A percentile compares a stretch with the other conserved stretches of the same genome.
These are phyloP conservation scores for Unio pictorum DNA, from an alignment of 2,888 invertebrate genomes.

Conservation along the genomic window DNA sequence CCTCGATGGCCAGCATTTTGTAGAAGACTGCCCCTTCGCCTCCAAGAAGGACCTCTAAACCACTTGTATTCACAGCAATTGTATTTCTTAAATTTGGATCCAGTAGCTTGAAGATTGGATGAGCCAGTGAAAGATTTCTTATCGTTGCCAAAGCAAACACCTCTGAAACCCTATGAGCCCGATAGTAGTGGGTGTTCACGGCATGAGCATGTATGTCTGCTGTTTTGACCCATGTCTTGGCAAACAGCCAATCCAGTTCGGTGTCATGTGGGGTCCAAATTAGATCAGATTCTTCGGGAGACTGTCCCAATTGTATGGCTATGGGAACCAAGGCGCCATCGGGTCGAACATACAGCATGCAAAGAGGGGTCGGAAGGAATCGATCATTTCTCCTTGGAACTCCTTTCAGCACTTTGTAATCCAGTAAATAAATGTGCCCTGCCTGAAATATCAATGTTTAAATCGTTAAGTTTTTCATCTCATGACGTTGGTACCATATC, in stretches of 20 bases:
- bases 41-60: no score
- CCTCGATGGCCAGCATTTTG: constrained; percentile 21
- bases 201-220: constrained; percentile 29
- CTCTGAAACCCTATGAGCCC: constrained; percentile 27
- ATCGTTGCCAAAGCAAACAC: constrained; percentile 19
- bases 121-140: constrained; percentile 28
- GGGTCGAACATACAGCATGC: constrained; percentile 29
- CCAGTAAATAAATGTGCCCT: constrained; percentile 30
- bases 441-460: constrained; percentile 12
- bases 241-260: constrained; percentile 29
- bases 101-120: constrained; percentile 31
- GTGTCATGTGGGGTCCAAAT: constrained; percentile 33
- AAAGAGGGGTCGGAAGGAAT: constrained; percentile 20
- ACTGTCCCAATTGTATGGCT: constrained; percentile 29
- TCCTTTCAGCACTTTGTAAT: constrained; percentile 21
- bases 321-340: constrained; percentile 28
- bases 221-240: constrained; percentile 26
- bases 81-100: constrained; percentile 24
- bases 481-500: no score
- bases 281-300: constrained; percentile 21
- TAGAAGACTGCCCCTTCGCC: constrained; percentile 25
- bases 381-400: constrained; percentile 8
- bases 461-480: not conserved
- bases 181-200: constrained; percentile 22
- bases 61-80: no score